These are phyloP conservation scores for Drosophila lini DNA, from an alignment of 1,140 invertebrate genomes.

Conservation along the genomic window DNA sequence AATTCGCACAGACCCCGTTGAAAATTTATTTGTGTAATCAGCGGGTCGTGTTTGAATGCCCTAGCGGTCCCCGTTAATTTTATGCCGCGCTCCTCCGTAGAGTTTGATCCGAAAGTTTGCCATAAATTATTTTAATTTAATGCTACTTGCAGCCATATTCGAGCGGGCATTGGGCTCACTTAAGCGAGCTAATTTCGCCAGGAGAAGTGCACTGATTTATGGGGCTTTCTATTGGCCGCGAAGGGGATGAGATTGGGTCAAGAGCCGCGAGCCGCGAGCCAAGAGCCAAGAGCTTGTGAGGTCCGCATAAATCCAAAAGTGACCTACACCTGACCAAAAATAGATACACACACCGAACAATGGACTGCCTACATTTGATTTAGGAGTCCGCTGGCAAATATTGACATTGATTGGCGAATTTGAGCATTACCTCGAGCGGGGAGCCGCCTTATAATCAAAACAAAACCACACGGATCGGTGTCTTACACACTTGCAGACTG, in stretches of 20 bases:
- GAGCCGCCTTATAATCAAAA: constrained; percentile 34
- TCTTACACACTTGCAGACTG: constrained; percentile 27
- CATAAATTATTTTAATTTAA: constrained; percentile 68
- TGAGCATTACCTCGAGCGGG: constrained; percentile 34
- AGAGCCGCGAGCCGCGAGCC: constrained; percentile 9
- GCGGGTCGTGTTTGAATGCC: constrained; percentile 29
- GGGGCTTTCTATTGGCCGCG: constrained; percentile 41
- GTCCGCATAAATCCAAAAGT: constrained; percentile 11
- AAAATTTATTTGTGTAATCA: constrained; percentile 70
- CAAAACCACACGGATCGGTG: constrained; percentile 22
- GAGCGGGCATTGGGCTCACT: constrained; percentile 43
- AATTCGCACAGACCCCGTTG: constrained; percentile 62
- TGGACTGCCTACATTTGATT: constrained; percentile 48
- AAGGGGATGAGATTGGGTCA: constrained; percentile 26
- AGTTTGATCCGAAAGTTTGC: constrained; percentile 51
- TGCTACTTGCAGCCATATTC: constrained; percentile 50
- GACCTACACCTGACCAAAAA: constrained; percentile 51
- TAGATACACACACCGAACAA: constrained; percentile 21
- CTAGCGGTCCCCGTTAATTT: constrained; percentile 45
- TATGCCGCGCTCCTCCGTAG: constrained; percentile 50
- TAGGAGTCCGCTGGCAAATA: constrained; percentile 60
- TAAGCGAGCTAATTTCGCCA: constrained; percentile 37
- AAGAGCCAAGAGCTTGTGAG: not conserved
- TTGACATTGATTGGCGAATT: constrained; percentile 67
- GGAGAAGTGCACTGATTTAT: constrained; percentile 53